A percentile compares a stretch with the other conserved stretches of the same genome.
phyloP scores from a whole-genome alignment of 1,140 invertebrate genomes.

The Pantala flavescens region DNA sequence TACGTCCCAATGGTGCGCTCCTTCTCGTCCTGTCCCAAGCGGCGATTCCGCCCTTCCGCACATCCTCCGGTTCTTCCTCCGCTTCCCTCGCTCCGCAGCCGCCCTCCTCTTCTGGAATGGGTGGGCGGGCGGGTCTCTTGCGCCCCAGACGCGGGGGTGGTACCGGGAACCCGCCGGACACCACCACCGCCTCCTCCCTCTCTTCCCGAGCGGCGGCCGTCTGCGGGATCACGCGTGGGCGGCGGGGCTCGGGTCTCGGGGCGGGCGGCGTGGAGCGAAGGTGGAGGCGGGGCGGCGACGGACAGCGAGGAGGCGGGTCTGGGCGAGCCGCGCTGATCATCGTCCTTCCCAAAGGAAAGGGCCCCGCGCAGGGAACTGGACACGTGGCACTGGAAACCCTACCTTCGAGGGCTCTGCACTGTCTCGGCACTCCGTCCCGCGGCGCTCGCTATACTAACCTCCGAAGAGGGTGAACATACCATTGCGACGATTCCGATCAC shows the following conservation, averaged over 20 bases:
- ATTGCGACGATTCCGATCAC: neutral
- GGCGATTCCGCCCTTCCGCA: neutral
- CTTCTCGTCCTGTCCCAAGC: neutral
- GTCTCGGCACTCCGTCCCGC: too few relatives aligned
- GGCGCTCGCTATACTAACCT: too few relatives aligned
- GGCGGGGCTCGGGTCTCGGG: neutral
- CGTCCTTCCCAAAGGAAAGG: neutral
- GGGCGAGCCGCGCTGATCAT: neutral
- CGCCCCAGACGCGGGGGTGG: neutral
- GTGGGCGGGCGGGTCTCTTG: conserved; percentile 4
- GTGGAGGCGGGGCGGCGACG: neutral
- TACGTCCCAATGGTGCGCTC: neutral
- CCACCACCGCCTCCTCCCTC: neutral
- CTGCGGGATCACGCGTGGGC: neutral
- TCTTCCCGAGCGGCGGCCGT: neutral
- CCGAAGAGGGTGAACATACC: neutral
- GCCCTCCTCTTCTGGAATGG: neutral
- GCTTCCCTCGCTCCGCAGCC: neutral
- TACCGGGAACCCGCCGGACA: neutral
- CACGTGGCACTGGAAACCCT: neutral
- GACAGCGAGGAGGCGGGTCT: neutral
- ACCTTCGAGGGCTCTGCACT: too few relatives aligned
- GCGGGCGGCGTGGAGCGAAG: neutral
- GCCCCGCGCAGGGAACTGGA: neutral
- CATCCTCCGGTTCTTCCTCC: neutral